Evolutionary conservation across 2,113 vertebrate genomes (phyloP).

Genomic region (Lonchura striata): DNA sequence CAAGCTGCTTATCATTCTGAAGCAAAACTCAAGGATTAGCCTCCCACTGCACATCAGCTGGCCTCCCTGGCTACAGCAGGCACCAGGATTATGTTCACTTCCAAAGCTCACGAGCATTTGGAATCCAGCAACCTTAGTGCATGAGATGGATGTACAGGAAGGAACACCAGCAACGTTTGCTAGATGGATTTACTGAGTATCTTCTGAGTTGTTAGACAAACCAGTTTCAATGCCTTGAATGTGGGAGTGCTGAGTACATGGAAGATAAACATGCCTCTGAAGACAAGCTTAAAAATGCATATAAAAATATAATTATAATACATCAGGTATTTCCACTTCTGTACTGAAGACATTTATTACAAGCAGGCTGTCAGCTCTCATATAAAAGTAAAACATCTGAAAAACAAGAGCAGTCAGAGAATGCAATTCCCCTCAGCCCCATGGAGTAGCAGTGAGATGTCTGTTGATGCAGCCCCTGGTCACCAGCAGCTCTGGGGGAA

Average conservation of each 20-base stretch:
- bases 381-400: background rate
- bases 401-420: background rate
- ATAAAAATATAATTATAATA: background rate
- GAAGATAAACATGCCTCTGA: background rate
- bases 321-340: background rate
- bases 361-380: background rate
- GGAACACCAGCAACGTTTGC: background rate
- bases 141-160: background rate
- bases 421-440: background rate
- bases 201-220: background rate
- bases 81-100: background rate
- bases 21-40: slow-evolving; percentile 20
- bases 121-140: background rate
- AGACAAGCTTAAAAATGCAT: background rate
- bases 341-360: background rate
- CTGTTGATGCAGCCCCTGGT: rapidly evolving
- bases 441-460: background rate
- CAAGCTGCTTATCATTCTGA: slow-evolving; percentile 12
- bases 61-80: background rate
- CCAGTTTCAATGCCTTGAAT: background rate
- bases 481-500: background rate
- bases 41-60: background rate
- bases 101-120: background rate
- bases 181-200: background rate
- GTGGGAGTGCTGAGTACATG: background rate